These are phyloP conservation scores for Balaeniceps rex DNA, from an alignment of 2,113 vertebrate species.

Conservation along the genomic window DNA sequence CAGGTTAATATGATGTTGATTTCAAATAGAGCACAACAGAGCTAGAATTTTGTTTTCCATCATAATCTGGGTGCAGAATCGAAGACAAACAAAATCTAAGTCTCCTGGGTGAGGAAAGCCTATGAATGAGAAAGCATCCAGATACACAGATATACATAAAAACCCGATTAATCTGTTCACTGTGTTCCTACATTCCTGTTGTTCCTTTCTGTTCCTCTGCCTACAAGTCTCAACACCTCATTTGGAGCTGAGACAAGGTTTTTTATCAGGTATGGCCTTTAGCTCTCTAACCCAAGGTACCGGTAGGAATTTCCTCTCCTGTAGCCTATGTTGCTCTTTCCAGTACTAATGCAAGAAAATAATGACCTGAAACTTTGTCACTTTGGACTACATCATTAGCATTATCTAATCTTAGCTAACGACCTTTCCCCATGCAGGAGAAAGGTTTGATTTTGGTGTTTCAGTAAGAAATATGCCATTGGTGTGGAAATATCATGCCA, in stretches of 20 bases:
- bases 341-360: not conserved
- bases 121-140: not conserved
- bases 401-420: not conserved
- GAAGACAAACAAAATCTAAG: not conserved
- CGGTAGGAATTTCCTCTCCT: not conserved
- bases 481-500: not conserved
- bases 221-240: not conserved
- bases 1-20: not conserved
- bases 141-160: not conserved
- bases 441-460: not conserved
- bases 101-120: not conserved
- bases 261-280: not conserved
- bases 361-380: not conserved
- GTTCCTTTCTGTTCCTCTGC: not conserved
- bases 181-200: not conserved
- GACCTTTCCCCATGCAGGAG: not conserved
- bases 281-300: not conserved
- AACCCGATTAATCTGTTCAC: accelerated
- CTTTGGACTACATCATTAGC: not conserved
- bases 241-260: not conserved
- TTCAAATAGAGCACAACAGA: not conserved
- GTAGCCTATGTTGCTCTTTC: not conserved
- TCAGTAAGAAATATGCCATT: not conserved
- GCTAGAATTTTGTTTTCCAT: not conserved
- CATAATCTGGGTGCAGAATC: not conserved